These are phyloP conservation scores for Aradus depressus DNA, from an alignment of 2,888 invertebrate genomes.

Conservation along the genomic window DNA sequence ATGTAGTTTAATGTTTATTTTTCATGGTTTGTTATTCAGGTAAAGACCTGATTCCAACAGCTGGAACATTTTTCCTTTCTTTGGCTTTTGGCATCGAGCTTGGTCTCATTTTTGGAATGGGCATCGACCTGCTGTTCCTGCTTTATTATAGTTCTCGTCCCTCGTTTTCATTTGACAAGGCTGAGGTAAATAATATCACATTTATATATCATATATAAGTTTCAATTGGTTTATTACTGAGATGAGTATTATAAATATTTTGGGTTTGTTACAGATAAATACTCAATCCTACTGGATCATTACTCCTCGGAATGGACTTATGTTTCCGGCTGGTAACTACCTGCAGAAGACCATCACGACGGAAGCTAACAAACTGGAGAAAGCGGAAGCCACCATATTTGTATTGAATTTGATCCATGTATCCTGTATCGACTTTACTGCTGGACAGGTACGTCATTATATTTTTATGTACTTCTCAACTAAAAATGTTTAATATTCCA, in stretches of 20 bases:
- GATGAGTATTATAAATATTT: neutral
- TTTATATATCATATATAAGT: neutral
- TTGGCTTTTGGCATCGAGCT: constrained; percentile 10
- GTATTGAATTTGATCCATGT: constrained; percentile 12
- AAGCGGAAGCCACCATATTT: neutral
- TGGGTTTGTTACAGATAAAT: neutral
- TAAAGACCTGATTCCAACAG: constrained; percentile 10
- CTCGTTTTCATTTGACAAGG: constrained; percentile 4
- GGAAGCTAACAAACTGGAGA: neutral
- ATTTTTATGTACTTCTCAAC: too few relatives aligned
- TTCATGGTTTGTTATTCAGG: neutral
- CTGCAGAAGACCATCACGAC: constrained; percentile 9
- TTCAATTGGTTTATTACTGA: neutral
- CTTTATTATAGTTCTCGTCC: constrained; percentile 12
- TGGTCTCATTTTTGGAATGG: constrained; percentile 9
- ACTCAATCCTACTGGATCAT: constrained; percentile 4
- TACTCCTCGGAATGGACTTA: constrained; percentile 5
- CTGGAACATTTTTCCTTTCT: constrained; percentile 10
- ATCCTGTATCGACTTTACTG: constrained; percentile 3
- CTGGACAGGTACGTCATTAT: constrained; percentile 6
- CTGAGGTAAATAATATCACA: constrained; percentile 3
- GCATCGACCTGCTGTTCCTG: constrained; percentile 8
- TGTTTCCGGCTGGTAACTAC: constrained; percentile 7
- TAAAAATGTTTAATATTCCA: too few relatives aligned
- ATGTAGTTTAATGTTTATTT: too few relatives aligned